Base-by-base conservation (phyloP, 2,797 vertebrate species). In the Urocyon cinereoargenteus region DNA sequence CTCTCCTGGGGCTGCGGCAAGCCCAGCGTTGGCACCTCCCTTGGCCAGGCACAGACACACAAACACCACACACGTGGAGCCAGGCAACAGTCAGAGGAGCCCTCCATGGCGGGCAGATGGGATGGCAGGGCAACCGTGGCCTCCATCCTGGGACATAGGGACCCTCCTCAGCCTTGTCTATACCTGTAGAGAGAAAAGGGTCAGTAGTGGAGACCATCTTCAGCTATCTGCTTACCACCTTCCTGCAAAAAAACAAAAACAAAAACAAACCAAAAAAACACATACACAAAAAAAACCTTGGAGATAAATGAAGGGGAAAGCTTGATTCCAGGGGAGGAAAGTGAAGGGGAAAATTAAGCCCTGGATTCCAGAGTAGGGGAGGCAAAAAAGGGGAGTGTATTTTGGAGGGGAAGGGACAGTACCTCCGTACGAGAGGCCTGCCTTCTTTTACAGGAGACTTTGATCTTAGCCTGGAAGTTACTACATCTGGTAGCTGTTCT, bases 101-200 rank as follows among this genome's bases (percentile, higher is more conserved):
- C 91, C 93, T 97, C 95, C 92, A 14, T 95, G 95, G 90, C 16
- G 0, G 85, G 82, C 53, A 15, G 91, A 85, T 57, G 92, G 94
- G 96, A 97, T 96, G 96, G 97, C 78, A 95, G 88, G 93, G 55
- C 96, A 94, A 86, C 62, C 7, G 70, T 40, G 15, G 79, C 97
- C 97, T 87, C 97, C 97, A 96, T 97, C 96, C 96, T 92, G 90
- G 96, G 90, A 73, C 72, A 73, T n/a, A 1, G 87, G 98, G 95
- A 98, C 96, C 90, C 94, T 98, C 97, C 70, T 97, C 84, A 86
- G 98, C 94, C 95, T 97, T 86, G 94, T 98, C 97, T 99, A 99
- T 57, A 99, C 99, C 99, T 99, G 98, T 97, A 92, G 90, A 82
- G 91, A 96, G 53, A 98, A 98, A 94, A 92, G 15, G 6, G 19